phyloP scores from a whole-genome alignment of 1,140 invertebrate species.

The Littorina saxatilis region DNA sequence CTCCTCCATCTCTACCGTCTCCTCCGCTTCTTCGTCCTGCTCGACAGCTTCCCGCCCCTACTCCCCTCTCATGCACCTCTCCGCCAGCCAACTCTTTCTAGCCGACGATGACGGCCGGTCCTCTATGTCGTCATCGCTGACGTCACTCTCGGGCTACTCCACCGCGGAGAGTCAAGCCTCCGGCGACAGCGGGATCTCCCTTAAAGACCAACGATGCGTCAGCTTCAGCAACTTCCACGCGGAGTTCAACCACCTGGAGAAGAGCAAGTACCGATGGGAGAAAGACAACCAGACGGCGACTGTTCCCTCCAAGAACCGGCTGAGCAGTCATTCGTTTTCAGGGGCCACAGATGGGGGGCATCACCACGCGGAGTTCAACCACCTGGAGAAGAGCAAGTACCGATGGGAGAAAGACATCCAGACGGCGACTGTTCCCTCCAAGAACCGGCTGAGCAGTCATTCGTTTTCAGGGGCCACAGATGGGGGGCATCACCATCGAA shows the following conservation, averaged over 20 bases:
- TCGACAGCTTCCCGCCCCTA: not conserved
- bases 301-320: not conserved
- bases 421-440: not conserved
- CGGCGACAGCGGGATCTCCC: not conserved
- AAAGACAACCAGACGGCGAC: no score
- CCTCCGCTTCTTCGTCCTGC: no score
- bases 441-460: not conserved
- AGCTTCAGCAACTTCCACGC: no score
- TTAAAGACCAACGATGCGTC: not conserved
- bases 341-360: not conserved
- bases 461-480: not conserved
- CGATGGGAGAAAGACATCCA: not conserved
- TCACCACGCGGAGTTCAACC: no score
- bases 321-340: not conserved
- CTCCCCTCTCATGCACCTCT: slow-evolving; percentile 7
- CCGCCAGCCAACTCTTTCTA: not conserved
- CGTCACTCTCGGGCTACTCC: not conserved
- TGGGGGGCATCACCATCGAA: not conserved
- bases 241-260: not conserved
- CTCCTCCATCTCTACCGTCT: no score
- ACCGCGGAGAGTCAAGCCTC: not conserved
- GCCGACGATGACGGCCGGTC: not conserved
- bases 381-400: no score
- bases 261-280: not conserved
- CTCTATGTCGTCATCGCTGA: not conserved